Base-by-base conservation (phyloP, 2,888 invertebrate genomes). In the Oligia latruncula region DNA sequence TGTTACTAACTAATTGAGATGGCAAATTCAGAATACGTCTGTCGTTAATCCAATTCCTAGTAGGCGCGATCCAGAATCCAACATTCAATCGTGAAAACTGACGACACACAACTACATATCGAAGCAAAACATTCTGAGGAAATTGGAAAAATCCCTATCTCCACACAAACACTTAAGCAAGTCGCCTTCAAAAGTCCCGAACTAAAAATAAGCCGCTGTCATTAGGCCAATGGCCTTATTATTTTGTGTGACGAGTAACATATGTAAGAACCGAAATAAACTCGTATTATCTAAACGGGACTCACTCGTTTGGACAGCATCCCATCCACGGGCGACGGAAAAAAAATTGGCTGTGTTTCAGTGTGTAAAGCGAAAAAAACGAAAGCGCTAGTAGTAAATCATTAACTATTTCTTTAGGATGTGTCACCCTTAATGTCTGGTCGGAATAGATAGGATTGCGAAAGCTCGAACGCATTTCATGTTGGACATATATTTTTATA, bases 201-300 rank as follows among this genome's bases (percentile, higher is more conserved):
- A 92, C 95, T 93, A 93, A 93, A 93, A 93, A 96, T 96, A 96
- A 92, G 89, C 81, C 78, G 89, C 95, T 96, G 96, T 96, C 96
- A 96, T 96, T 96, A 96, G 96, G 96, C 95, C 96, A 96, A 95
- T 94, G 96, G 95, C 96, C 96, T 95, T 96, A 96, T 96, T 96
- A 96, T 96, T 95, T 94, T 92, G 94, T 94, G 95, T 95, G 96
- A 96, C 95, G 95, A 94, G 94, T 94, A 93, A 94, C 96, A 96
- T 95, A 96, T 95, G 96, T 95, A 95, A 94, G 93, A 94, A 92
- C 96, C 90, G 92, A 96, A 96, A 96, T 96, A 96, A 94, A 93
- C 93, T 84, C 89, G 94, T 95, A 94, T 95, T 96, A 96, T 96
- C 96, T 95, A 96, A 96, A 95, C 94, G 95, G 93, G 93, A 93